Conservation (phyloP, 2,113 vertebrate species). For the Zingel zingel region DNA sequence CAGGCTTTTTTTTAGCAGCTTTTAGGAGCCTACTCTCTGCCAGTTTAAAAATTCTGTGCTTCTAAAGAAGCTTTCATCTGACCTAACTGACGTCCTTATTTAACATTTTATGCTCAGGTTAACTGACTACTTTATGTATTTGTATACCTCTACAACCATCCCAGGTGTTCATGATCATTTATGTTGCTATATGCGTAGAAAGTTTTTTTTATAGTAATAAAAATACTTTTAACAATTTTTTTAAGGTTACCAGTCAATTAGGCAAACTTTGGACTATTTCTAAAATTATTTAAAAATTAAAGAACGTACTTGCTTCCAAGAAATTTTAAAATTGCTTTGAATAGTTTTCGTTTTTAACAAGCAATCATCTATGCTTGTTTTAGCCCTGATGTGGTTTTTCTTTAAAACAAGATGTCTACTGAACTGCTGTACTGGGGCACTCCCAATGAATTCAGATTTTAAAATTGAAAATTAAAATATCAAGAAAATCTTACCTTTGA, state of each 20-base stretch:
- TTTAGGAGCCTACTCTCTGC: background rate
- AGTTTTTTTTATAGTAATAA: background rate
- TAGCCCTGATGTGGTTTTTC: slow-evolving; percentile 27
- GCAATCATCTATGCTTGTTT: slow-evolving; percentile 25
- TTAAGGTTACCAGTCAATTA: slow-evolving; percentile 12
- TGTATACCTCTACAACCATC: background rate
- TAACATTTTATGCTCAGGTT: background rate
- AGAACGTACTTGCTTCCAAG: background rate
- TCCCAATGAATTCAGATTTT: slow-evolving; percentile 21
- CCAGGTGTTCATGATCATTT: background rate
- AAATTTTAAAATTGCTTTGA: slow-evolving; percentile 10
- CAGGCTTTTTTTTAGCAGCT: background rate
- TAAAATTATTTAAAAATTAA: slow-evolving; percentile 10
- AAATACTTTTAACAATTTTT: background rate
- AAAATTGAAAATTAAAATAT: slow-evolving; percentile 21
- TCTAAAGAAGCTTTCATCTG: background rate
- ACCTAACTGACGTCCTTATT: background rate
- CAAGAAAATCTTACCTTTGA: background rate
- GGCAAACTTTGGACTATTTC: slow-evolving; percentile 16
- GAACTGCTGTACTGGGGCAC: slow-evolving; percentile 8
- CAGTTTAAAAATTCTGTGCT: background rate
- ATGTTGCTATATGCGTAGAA: background rate
- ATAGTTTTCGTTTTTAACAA: slow-evolving; percentile 11
- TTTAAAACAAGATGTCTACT: slow-evolving; percentile 50
- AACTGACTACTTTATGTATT: background rate